These are phyloP conservation scores for Esox masquinongy DNA, from an alignment of 2,797 vertebrate genomes.

Conservation along the genomic window DNA sequence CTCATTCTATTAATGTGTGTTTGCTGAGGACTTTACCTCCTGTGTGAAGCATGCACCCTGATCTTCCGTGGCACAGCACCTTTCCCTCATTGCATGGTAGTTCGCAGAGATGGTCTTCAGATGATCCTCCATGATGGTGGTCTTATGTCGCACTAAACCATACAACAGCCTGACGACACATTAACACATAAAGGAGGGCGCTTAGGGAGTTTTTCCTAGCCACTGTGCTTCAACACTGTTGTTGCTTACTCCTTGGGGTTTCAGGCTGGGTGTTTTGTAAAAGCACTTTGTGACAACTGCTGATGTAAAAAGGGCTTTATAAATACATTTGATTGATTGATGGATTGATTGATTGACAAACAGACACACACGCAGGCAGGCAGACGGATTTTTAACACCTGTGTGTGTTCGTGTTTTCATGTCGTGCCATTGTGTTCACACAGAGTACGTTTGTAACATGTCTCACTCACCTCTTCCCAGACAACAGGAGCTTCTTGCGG, in stretches of 20 bases:
- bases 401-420: not conserved
- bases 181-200: constrained; percentile 36
- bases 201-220: too few species aligned
- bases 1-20: too few species aligned
- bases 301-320: too few species aligned
- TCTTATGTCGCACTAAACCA: constrained; percentile 31
- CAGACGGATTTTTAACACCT: too few species aligned
- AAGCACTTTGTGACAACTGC: too few species aligned
- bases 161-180: constrained; percentile 27
- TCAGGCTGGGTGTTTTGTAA: too few species aligned
- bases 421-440: not conserved
- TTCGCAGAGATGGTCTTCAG: not conserved
- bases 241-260: too few species aligned
- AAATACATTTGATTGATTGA: too few species aligned
- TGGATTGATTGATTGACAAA: not conserved
- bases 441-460: not conserved
- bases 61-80: not conserved
- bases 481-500: not conserved
- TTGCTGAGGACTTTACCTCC: not conserved
- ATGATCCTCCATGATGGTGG: constrained; percentile 5
- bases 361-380: too few species aligned
- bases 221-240: too few species aligned
- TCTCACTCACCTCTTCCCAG: constrained; percentile 13
- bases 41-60: not conserved
- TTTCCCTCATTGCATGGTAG: not conserved